phyloP scores from a whole-genome alignment of 2,888 invertebrate species.

The Acronicta psi region DNA sequence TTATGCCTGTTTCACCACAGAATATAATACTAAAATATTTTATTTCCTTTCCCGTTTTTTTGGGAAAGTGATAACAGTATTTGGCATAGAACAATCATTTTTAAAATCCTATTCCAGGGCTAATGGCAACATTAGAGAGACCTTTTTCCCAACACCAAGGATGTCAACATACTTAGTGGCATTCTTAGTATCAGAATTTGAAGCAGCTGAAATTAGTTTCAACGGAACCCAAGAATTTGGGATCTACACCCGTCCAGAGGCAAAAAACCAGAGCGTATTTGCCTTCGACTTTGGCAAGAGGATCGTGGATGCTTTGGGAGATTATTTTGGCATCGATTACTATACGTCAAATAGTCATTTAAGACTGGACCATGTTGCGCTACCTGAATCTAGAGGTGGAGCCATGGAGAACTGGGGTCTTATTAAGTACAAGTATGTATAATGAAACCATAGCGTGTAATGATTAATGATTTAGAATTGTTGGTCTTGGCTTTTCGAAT shows the following conservation, averaged over 20 bases:
- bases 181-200: conserved; percentile 93
- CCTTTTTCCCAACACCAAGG: conserved; percentile 89
- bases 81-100: not conserved
- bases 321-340: conserved; percentile 89
- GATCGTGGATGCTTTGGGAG: conserved; percentile 84
- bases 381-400: conserved; percentile 94
- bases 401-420: conserved; percentile 98
- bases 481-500: too few relatives aligned
- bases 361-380: conserved; percentile 95
- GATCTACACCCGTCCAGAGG: conserved; percentile 92
- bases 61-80: too few relatives aligned
- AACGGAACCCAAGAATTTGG: conserved; percentile 81
- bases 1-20: too few relatives aligned
- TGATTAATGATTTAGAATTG: too few relatives aligned
- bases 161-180: conserved; percentile 96
- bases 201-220: conserved; percentile 66
- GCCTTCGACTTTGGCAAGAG: conserved; percentile 90
- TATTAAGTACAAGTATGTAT: conserved; percentile 91
- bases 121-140: conserved; percentile 90
- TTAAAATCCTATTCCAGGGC: conserved; percentile 62
- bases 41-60: too few relatives aligned
- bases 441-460: too few relatives aligned
- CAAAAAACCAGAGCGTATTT: conserved; percentile 91
- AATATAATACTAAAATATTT: too few relatives aligned
- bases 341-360: conserved; percentile 87